phyloP scores from a whole-genome alignment of 1,140 invertebrate species.

The Oncopeltus fasciatus region DNA sequence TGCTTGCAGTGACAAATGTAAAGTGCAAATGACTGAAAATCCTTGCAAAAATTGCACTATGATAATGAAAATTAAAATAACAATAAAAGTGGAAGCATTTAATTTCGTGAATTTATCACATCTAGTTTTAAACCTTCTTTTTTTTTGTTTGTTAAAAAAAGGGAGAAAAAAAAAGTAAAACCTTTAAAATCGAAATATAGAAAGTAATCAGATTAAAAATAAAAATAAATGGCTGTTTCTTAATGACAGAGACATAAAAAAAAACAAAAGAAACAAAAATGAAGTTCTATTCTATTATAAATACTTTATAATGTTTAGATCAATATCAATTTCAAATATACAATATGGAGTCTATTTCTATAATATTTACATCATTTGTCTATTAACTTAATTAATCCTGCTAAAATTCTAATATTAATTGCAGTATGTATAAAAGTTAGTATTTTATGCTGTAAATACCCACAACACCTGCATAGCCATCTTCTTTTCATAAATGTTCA shows the following conservation, averaged over 20 bases:
- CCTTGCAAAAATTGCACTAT: neutral
- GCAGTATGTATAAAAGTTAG: slow-evolving; percentile 8
- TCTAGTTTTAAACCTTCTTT: neutral
- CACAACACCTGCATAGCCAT: neutral
- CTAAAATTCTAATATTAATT: neutral
- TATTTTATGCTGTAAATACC: slow-evolving; percentile 5
- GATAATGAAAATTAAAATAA: neutral
- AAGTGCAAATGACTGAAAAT: neutral
- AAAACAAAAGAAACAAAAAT: too few relatives aligned
- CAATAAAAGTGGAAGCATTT: slow-evolving; percentile 1
- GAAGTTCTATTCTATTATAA: slow-evolving; percentile 4
- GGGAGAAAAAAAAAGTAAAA: too few relatives aligned
- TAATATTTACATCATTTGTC: neutral
- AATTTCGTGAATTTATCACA: neutral
- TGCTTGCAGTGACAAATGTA: neutral
- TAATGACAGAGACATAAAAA: neutral
- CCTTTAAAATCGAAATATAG: too few relatives aligned
- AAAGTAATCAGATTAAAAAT: too few relatives aligned
- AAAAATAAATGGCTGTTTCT: neutral
- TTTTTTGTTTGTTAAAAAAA: neutral
- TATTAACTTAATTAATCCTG: neutral
- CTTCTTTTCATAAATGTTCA: neutral
- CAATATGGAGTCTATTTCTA: slow-evolving; percentile 2
- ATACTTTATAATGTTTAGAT: neutral
- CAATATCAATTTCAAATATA: slow-evolving; percentile 9